A percentile compares a stretch with the other conserved stretches of the same genome.
phyloP scores from a whole-genome alignment of 2,888 invertebrate species.

The Ochropleura leucogaster region DNA sequence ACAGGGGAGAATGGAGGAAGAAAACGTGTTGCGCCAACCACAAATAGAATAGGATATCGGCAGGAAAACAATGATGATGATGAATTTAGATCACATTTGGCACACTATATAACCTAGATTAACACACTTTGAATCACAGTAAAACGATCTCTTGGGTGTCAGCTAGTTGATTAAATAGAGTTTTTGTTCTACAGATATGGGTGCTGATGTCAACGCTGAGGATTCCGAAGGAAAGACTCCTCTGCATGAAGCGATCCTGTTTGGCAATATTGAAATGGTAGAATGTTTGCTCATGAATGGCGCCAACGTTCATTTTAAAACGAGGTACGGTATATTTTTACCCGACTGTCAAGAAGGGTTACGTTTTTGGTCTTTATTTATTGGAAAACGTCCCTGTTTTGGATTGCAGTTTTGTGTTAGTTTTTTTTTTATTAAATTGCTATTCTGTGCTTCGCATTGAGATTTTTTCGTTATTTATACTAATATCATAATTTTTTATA shows the following conservation, averaged over 20 bases:
- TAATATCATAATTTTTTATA: too few relatives aligned
- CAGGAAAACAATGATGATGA: too few relatives aligned
- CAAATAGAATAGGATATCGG: too few relatives aligned
- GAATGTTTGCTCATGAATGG: slow-evolving; percentile 94
- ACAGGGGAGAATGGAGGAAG: too few relatives aligned
- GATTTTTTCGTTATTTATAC: not conserved
- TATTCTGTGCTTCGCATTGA: not conserved
- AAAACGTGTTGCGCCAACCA: too few relatives aligned
- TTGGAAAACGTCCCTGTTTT: not conserved
- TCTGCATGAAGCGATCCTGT: slow-evolving; percentile 94
- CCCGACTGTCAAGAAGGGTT: too few relatives aligned
- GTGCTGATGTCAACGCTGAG: slow-evolving; percentile 93
- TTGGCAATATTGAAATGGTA: slow-evolving; percentile 93
- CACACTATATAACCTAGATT: too few relatives aligned
- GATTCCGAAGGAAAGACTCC: slow-evolving; percentile 95
- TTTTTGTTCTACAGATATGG: slow-evolving; percentile 84
- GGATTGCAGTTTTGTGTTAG: not conserved
- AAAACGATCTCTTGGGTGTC: too few relatives aligned
- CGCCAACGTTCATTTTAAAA: slow-evolving; percentile 95
- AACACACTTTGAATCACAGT: too few relatives aligned
- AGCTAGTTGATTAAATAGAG: not conserved
- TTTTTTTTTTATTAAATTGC: too few relatives aligned
- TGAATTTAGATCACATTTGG: too few relatives aligned
- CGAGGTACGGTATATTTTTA: slow-evolving; percentile 82
- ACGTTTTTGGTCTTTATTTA: too few relatives aligned